A percentile compares a stretch with the other conserved stretches of the same genome.
These are phyloP conservation scores for Andrena trimmerana DNA, from an alignment of 2,888 invertebrate genomes.

Conservation along the genomic window DNA sequence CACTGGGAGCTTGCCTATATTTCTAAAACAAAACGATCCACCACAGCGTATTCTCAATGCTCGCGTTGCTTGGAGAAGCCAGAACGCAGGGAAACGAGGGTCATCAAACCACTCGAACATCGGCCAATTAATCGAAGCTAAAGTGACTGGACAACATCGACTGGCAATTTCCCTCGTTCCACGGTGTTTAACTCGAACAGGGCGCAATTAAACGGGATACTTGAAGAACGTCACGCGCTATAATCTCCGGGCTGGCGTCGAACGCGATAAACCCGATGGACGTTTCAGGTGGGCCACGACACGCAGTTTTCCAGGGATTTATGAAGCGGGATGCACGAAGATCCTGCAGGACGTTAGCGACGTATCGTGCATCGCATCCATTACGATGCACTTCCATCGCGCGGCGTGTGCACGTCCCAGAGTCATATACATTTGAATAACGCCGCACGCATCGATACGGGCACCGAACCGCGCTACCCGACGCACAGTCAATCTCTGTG, in stretches of 20 bases:
- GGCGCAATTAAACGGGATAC: conserved; percentile 27
- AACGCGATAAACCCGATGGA: conserved; percentile 11
- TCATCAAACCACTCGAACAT: not conserved
- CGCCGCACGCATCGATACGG: conserved; percentile 57
- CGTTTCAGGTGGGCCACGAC: conserved; percentile 20
- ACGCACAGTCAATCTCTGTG: conserved; percentile 51
- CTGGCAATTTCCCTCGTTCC: not conserved
- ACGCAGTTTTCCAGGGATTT: conserved; percentile 72
- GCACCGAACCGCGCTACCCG: conserved; percentile 20
- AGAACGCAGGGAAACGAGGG: not conserved
- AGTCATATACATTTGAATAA: conserved; percentile 67
- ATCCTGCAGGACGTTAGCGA: conserved; percentile 66
- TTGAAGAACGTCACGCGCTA: conserved; percentile 15
- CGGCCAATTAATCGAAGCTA: conserved; percentile 12
- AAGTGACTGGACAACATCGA: conserved; percentile 1
- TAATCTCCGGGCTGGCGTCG: conserved; percentile 20
- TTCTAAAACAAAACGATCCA: too few species aligned
- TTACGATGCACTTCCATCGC: conserved; percentile 68
- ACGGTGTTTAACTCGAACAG: conserved; percentile 5
- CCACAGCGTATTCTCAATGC: not conserved
- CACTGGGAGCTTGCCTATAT: too few species aligned
- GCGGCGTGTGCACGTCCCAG: conserved; percentile 36
- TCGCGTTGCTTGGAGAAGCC: not conserved
- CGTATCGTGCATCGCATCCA: conserved; percentile 72
- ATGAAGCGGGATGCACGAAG: conserved; percentile 70